Percentiles rank a stretch among this genome's conserved stretches.
Conservation (phyloP, 2,888 invertebrate genomes). For the Agrotis puta region DNA sequence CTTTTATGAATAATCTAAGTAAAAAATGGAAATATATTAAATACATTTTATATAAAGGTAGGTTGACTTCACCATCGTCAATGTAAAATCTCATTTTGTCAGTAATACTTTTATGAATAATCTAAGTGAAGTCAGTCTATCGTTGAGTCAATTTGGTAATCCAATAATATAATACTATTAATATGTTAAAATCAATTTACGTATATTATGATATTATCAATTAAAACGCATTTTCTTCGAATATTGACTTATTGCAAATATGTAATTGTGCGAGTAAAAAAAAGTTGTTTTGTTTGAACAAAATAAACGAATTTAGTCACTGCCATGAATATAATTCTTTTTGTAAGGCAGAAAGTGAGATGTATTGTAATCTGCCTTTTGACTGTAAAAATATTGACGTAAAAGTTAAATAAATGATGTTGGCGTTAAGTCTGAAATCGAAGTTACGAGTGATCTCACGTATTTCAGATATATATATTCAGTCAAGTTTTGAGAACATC, state of each 20-base stretch:
- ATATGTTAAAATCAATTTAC: constrained; percentile 20
- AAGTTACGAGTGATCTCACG: constrained; percentile 47
- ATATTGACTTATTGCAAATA: constrained; percentile 30
- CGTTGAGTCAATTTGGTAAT: constrained; percentile 34
- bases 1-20: too few species aligned
- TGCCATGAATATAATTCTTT: constrained; percentile 53
- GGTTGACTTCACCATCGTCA: constrained; percentile 5
- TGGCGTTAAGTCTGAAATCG: constrained; percentile 36
- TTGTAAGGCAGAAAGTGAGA: constrained; percentile 34
- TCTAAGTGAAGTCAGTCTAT: constrained; percentile 4
- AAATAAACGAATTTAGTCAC: constrained; percentile 51
- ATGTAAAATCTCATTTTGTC: constrained; percentile 10
- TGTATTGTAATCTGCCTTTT: constrained; percentile 25
- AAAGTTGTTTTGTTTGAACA: constrained; percentile 16
- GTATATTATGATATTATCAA: constrained; percentile 6
- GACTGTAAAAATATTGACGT: constrained; percentile 16
- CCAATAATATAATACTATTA: constrained; percentile 27
- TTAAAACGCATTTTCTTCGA: constrained; percentile 22
- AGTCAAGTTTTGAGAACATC: constrained; percentile 26
- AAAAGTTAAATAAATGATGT: constrained; percentile 25
- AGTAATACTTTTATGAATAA: constrained; percentile 1
- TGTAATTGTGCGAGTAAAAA: constrained; percentile 23
- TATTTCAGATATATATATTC: constrained; percentile 25
- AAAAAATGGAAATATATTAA: constrained; percentile 6
- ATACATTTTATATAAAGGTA: neutral